These are phyloP conservation scores for Stenurella melanura DNA, from an alignment of 2,888 invertebrate genomes.

Conservation along the genomic window DNA sequence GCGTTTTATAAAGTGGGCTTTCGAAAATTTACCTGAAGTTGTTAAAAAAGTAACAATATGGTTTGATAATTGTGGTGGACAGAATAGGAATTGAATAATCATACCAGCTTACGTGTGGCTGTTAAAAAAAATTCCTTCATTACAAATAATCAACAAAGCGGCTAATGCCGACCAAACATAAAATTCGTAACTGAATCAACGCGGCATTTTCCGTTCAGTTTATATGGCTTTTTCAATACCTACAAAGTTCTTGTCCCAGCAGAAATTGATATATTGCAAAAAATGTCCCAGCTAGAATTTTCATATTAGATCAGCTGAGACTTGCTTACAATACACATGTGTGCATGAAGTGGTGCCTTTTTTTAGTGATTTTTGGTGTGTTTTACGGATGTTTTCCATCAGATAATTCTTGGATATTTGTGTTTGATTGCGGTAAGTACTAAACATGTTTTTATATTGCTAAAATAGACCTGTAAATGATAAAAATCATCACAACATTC, in stretches of 20 bases:
- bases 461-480: too few relatives aligned
- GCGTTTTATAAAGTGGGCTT: too few relatives aligned
- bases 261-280: constrained; percentile 20
- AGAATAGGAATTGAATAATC: neutral
- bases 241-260: constrained; percentile 17
- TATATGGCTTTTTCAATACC: constrained; percentile 11
- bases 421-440: too few relatives aligned
- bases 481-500: too few relatives aligned
- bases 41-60: too few relatives aligned
- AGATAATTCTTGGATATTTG: constrained; percentile 1
- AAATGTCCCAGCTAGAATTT: constrained; percentile 2
- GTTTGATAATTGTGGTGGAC: neutral
- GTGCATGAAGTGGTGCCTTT: constrained; percentile 15
- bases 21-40: too few relatives aligned
- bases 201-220: neutral
- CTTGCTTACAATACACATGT: too few relatives aligned
- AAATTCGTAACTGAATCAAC: neutral
- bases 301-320: neutral
- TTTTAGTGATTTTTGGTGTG: constrained; percentile 13
- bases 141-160: too few relatives aligned
- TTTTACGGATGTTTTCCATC: neutral
- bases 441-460: too few relatives aligned
- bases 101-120: neutral
- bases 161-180: too few relatives aligned
- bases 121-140: too few relatives aligned